Conservation (phyloP, 2,113 vertebrate genomes). For the Dasypus novemcinctus region DNA sequence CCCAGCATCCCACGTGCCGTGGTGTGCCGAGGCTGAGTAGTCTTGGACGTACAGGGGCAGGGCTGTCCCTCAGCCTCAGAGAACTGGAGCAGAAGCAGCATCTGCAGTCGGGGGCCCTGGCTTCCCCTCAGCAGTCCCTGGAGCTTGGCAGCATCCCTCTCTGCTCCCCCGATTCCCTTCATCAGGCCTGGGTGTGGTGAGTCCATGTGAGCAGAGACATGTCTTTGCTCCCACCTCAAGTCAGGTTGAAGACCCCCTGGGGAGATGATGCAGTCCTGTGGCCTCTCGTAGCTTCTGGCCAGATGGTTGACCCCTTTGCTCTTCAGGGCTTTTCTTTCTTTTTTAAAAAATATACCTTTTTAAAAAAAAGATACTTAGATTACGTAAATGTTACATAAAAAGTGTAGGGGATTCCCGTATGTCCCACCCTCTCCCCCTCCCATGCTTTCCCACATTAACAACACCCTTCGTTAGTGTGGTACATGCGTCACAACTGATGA, state of each 20-base stretch:
- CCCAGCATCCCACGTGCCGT: not conserved
- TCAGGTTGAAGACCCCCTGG: not conserved
- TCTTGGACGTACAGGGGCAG: not conserved
- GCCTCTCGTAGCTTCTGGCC: not conserved
- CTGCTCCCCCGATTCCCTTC: not conserved
- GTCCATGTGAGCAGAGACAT: not conserved
- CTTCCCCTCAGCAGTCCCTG: not conserved
- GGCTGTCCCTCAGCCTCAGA: not conserved
- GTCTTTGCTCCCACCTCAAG: not conserved
- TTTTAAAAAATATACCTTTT: too few species aligned
- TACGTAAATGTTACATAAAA: too few species aligned
- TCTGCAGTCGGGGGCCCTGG: not conserved
- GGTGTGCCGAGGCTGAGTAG: not conserved
- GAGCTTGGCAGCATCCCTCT: not conserved
- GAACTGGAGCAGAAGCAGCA: not conserved
- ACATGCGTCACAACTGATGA: too few species aligned
- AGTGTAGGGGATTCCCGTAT: too few species aligned
- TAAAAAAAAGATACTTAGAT: too few species aligned
- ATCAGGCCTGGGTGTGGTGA: not conserved
- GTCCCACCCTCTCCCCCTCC: too few species aligned
- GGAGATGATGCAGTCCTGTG: not conserved
- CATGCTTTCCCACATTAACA: too few species aligned
- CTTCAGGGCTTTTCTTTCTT: too few species aligned
- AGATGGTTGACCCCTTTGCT: not conserved
- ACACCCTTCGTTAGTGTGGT: too few species aligned